These are phyloP conservation scores for Euborellia annulipes DNA, from an alignment of 1,140 invertebrate species.

Conservation along the genomic window DNA sequence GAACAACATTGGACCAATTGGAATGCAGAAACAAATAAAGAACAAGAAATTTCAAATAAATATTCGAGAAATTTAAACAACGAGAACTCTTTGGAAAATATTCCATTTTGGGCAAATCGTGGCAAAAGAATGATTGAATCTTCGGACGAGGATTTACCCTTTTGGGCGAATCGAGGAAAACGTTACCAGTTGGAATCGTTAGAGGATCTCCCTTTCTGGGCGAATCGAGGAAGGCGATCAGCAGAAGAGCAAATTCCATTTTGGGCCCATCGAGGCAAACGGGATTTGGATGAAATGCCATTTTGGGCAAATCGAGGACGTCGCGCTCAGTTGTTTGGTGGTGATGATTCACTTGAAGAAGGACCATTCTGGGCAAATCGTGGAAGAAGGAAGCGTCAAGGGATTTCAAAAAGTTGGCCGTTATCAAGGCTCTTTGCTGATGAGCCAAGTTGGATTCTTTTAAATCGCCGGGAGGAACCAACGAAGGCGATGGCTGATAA, in stretches of 20 bases:
- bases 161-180: not conserved
- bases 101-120: not conserved
- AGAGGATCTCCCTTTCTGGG: not conserved
- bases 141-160: not conserved
- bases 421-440: too few relatives aligned
- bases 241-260: not conserved
- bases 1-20: not conserved
- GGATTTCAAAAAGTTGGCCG: too few relatives aligned
- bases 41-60: not conserved
- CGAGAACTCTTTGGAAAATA: not conserved
- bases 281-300: not conserved
- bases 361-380: constrained; percentile 5
- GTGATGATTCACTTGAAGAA: not conserved
- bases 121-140: not conserved
- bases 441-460: too few relatives aligned
- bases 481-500: too few relatives aligned
- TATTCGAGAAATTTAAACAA: not conserved
- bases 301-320: constrained; percentile 2
- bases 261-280: not conserved
- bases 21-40: not conserved
- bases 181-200: not conserved
- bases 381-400: constrained; percentile 1
- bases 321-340: not conserved
- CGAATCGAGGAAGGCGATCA: not conserved
- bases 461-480: too few relatives aligned